Conservation (phyloP, 2,888 invertebrate genomes). For the Scaptomyza caliginosa region DNA sequence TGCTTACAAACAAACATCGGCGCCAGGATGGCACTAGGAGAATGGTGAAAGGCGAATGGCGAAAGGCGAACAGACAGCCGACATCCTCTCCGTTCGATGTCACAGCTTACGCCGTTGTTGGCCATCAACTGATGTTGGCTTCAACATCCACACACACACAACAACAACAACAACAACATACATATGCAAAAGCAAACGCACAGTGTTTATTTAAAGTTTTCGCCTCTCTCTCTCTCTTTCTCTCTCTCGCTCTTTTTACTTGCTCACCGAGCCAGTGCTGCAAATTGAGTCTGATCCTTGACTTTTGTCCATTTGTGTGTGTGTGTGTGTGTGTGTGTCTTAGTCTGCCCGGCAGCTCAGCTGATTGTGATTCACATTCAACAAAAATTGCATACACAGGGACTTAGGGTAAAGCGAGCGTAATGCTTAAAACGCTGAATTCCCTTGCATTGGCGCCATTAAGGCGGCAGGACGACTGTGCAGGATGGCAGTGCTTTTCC, state of each 20-base stretch:
- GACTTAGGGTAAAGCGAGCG: background rate
- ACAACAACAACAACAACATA: too few species aligned
- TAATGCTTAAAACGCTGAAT: background rate
- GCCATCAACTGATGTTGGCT: slow-evolving; percentile 25
- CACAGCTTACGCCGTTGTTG: slow-evolving; percentile 28
- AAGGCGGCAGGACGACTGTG: background rate
- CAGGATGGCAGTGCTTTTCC: background rate
- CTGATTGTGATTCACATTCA: slow-evolving; percentile 14
- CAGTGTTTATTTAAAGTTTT: slow-evolving; percentile 48
- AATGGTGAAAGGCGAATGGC: slow-evolving; percentile 1
- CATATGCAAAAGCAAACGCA: background rate
- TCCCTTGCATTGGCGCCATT: background rate
- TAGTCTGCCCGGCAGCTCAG: background rate
- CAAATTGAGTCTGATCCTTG: slow-evolving; percentile 11
- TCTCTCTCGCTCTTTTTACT: background rate
- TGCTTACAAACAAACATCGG: slow-evolving; percentile 23
- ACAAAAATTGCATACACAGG: background rate
- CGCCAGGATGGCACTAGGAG: slow-evolving; percentile 23
- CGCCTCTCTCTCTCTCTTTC: slow-evolving; percentile 1
- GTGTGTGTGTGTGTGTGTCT: slow-evolving; percentile 2
- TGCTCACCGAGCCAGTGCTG: background rate
- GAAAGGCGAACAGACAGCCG: slow-evolving; percentile 1
- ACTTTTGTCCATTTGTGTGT: slow-evolving; percentile 2
- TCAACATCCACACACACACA: slow-evolving; percentile 8
- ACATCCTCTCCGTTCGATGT: slow-evolving; percentile 27